Evolutionary conservation across 2,888 invertebrate genomes (phyloP).

Genomic region (Melanchra persicariae): DNA sequence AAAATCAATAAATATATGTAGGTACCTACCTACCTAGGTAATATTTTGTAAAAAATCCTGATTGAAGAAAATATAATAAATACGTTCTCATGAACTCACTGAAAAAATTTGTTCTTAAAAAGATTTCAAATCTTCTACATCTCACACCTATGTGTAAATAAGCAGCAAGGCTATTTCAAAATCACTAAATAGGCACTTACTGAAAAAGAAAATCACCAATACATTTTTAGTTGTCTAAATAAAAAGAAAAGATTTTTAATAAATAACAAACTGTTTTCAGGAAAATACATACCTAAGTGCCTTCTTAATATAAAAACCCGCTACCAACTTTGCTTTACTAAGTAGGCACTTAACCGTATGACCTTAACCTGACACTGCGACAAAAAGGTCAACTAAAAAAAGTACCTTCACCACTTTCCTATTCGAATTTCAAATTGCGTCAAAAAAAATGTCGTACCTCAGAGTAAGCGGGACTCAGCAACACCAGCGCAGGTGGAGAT

Average conservation of each 20-base stretch:
- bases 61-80: too few species aligned
- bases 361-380: constrained; percentile 18
- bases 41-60: too few species aligned
- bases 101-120: too few species aligned
- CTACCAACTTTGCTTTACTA: constrained; percentile 6
- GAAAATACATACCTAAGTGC: not conserved
- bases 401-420: not conserved
- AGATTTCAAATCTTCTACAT: not conserved
- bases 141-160: not conserved
- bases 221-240: not conserved
- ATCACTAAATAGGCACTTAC: not conserved
- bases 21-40: too few species aligned
- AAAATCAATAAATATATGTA: too few species aligned
- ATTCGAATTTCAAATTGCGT: constrained; percentile 29
- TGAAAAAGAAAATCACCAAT: not conserved
- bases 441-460: constrained; percentile 31
- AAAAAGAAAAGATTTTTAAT: not conserved
- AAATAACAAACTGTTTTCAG: not conserved
- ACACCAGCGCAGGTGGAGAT: constrained; percentile 66
- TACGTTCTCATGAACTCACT: not conserved
- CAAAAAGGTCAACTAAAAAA: constrained; percentile 30
- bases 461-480: constrained; percentile 34
- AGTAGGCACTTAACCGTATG: constrained; percentile 9
- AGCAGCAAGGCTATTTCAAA: constrained; percentile 14
- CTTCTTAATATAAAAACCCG: not conserved